phyloP scores from a whole-genome alignment of 2,113 vertebrate species.

The Mugil cephalus region DNA sequence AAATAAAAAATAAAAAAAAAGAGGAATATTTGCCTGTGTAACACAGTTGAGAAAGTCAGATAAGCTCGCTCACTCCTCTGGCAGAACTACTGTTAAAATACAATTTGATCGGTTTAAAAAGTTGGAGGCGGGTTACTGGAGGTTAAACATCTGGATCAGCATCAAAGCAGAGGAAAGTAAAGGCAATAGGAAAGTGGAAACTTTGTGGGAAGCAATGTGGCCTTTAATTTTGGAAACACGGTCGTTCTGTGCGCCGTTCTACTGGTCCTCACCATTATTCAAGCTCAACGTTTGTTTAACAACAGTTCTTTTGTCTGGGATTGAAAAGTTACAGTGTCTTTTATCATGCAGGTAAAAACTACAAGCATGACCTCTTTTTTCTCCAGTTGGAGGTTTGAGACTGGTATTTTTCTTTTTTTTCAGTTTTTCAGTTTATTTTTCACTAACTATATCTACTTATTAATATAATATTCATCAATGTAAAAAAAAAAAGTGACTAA shows the following conservation, averaged over 20 bases:
- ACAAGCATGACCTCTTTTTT: not conserved
- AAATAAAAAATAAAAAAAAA: constrained; percentile 14
- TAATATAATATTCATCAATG: no score
- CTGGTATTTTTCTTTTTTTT: constrained; percentile 1
- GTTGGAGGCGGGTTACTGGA: not conserved
- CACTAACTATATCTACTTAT: no score
- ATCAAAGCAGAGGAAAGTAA: not conserved
- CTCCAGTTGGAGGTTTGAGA: not conserved
- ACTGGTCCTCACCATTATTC: constrained; percentile 34
- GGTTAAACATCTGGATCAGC: not conserved
- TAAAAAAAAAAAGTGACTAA: not conserved
- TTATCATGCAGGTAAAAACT: constrained; percentile 14
- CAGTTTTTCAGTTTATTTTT: no score
- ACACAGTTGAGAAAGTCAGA: constrained; percentile 33
- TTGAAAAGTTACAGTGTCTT: constrained; percentile 29
- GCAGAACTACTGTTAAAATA: constrained; percentile 13
- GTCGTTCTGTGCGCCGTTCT: constrained; percentile 17
- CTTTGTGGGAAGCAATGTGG: not conserved
- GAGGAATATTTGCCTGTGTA: constrained; percentile 15
- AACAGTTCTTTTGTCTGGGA: constrained; percentile 38
- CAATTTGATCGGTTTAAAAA: not conserved
- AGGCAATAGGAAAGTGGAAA: not conserved
- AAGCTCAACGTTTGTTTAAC: constrained; percentile 25
- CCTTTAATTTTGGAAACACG: constrained; percentile 15
- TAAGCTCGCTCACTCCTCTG: constrained; percentile 8